Base-by-base conservation (phyloP, 2,113 vertebrate genomes). In the Scomber scombrus region DNA sequence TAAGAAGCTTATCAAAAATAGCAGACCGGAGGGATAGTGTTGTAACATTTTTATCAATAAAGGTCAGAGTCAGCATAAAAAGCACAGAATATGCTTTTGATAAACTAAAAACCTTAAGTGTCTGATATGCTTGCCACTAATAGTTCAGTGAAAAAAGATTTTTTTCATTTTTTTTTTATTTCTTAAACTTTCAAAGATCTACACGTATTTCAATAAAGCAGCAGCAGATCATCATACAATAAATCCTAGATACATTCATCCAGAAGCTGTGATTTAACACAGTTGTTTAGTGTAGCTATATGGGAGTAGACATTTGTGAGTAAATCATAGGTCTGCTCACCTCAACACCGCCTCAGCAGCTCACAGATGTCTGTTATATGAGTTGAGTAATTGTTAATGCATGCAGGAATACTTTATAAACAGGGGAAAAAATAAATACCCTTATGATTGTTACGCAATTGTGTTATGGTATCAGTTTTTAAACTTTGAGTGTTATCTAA, bases 301-400 rank as follows among this genome's bases (percentile, higher is more conserved):
- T 68, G 73, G 57, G 23, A 63, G 56, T 5, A 69, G 40, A 78
- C 73, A 67, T 40, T 60, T 40, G 34, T 40, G 5, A 60, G 57
- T 46, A 46, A 64, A 78, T 58, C 29, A 73, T 46, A 67, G 56
- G 49, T 74, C 57, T 51, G 29, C 21, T 57, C 18, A 63, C 21
- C 58, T 4, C 6, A 58, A 15, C 23, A 40, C 56, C 51, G 21
- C 75, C 62, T 57, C 65, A 75, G 52, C 74, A 78, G 51, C 52
- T 54, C 57, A 57, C 70, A 71, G 66, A 75, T 74, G 52, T 77
- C 68, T 50, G 23, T 46, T 60, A 19, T n/a, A 29, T 58, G 51
- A 55, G 51, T 57, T 70, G 18, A 31, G 1, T 63, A 31, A n/a
- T 43, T 70, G 43, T 16, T 61, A 21, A 60, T 14, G 26, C 34